Percentiles rank a stretch among this genome's conserved stretches.
These are phyloP conservation scores for Trichogramma evanescens DNA, from an alignment of 2,888 invertebrate genomes.

Conservation along the genomic window DNA sequence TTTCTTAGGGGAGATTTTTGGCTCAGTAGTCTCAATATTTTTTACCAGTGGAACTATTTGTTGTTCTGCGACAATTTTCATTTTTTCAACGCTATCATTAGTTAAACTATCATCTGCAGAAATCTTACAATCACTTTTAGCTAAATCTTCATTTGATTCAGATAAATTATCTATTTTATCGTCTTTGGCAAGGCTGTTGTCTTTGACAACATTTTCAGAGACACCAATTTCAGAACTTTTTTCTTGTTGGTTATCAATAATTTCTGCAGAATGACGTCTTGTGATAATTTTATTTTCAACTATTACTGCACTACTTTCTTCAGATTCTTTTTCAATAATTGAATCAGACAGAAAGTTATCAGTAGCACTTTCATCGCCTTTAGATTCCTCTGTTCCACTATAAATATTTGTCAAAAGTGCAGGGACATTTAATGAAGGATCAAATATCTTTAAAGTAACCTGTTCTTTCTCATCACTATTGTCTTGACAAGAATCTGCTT, in stretches of 20 bases:
- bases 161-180: not conserved
- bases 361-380: conserved; percentile 1
- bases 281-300: not conserved
- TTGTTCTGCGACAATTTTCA: too few species aligned
- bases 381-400: not conserved
- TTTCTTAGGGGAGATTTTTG: too few species aligned
- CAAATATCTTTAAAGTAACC: too few species aligned
- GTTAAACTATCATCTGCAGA: too few species aligned
- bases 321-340: not conserved
- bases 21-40: too few species aligned
- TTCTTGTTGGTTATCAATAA: not conserved
- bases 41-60: too few species aligned
- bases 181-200: not conserved
- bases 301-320: not conserved
- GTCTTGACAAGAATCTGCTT: not conserved
- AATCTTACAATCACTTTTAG: too few species aligned
- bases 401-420: too few species aligned
- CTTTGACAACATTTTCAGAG: not conserved
- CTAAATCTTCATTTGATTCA: not conserved
- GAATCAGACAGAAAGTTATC: conserved; percentile 1
- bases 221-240: not conserved
- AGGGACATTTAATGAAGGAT: too few species aligned
- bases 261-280: not conserved
- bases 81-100: too few species aligned
- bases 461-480: not conserved